phyloP scores from a whole-genome alignment of 2,113 vertebrate genomes.

The Seriola dumerili region DNA sequence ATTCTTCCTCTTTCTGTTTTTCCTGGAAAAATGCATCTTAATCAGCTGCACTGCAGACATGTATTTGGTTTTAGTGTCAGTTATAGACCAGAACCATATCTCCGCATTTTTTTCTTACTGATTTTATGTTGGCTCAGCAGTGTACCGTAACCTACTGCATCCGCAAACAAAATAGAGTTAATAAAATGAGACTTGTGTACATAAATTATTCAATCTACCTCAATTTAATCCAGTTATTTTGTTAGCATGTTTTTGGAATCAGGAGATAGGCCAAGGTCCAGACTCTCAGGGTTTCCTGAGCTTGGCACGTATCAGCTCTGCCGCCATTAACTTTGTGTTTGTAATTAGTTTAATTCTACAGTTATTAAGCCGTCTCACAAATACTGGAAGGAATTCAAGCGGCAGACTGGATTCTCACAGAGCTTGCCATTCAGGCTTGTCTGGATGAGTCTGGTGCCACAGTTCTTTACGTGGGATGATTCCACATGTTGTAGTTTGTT shows the following conservation, averaged over 20 bases:
- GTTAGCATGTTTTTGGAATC: conserved; percentile 38
- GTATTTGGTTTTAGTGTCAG: not conserved
- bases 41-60: conserved; percentile 1
- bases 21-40: conserved; percentile 39
- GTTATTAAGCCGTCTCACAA: conserved; percentile 67
- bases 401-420: conserved; percentile 60
- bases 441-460: conserved; percentile 68
- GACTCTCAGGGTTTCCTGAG: conserved; percentile 48
- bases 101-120: not conserved
- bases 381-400: conserved; percentile 63
- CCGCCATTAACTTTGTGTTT: conserved; percentile 59
- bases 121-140: conserved; percentile 18
- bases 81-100: not conserved
- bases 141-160: conserved; percentile 12
- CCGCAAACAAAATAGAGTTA: conserved; percentile 24
- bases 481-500: conserved; percentile 65
- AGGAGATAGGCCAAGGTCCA: conserved; percentile 58
- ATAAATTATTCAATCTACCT: conserved; percentile 50
- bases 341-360: conserved; percentile 75
- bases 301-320: conserved; percentile 37
- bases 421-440: conserved; percentile 54
- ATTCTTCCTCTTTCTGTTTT: conserved; percentile 34
- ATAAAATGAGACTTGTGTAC: conserved; percentile 39
- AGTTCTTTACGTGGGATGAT: conserved; percentile 60
- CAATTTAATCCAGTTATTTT: conserved; percentile 56